phyloP scores from a whole-genome alignment of 1,140 invertebrate species.

The Hermatobates lingyangjiaoensis region DNA sequence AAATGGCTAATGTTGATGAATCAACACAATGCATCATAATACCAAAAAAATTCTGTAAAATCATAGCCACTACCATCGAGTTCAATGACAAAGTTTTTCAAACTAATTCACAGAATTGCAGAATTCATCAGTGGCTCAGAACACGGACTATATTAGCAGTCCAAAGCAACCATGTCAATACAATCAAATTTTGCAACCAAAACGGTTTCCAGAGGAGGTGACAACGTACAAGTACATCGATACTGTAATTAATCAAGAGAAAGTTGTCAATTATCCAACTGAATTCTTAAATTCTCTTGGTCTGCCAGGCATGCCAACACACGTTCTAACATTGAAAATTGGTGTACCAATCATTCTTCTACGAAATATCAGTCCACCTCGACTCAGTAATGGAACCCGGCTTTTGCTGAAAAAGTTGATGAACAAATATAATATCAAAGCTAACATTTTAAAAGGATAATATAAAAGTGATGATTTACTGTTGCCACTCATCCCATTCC shows the following conservation, averaged over 20 bases:
- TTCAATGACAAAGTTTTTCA: slow-evolving; percentile 22
- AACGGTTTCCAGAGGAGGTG: slow-evolving; percentile 12
- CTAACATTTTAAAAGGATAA: no score
- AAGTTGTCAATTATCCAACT: slow-evolving; percentile 19
- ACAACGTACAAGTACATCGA: slow-evolving; percentile 21
- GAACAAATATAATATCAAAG: no score
- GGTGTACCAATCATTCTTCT: slow-evolving; percentile 23
- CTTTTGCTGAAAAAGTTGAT: slow-evolving; percentile 16
- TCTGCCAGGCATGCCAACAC: slow-evolving; percentile 14
- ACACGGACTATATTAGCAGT: slow-evolving; percentile 23
- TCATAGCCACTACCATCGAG: slow-evolving; percentile 19
- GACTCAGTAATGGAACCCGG: slow-evolving; percentile 18
- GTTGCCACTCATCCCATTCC: slow-evolving; percentile 8
- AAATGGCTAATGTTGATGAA: slow-evolving; percentile 17
- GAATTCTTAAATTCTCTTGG: slow-evolving; percentile 21
- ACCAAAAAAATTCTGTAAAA: slow-evolving; percentile 20
- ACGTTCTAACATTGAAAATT: slow-evolving; percentile 14
- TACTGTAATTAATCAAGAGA: slow-evolving; percentile 18
- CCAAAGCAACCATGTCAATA: slow-evolving; percentile 24
- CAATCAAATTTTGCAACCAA: slow-evolving; percentile 19
- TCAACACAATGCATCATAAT: slow-evolving; percentile 23
- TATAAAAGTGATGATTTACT: slow-evolving; percentile 10
- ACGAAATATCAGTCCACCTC: slow-evolving; percentile 21
- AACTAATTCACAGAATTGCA: slow-evolving; percentile 22
- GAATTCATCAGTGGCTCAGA: slow-evolving; percentile 23